Base-by-base conservation (phyloP, 2,888 invertebrate genomes). In the Plutella xylostella region DNA sequence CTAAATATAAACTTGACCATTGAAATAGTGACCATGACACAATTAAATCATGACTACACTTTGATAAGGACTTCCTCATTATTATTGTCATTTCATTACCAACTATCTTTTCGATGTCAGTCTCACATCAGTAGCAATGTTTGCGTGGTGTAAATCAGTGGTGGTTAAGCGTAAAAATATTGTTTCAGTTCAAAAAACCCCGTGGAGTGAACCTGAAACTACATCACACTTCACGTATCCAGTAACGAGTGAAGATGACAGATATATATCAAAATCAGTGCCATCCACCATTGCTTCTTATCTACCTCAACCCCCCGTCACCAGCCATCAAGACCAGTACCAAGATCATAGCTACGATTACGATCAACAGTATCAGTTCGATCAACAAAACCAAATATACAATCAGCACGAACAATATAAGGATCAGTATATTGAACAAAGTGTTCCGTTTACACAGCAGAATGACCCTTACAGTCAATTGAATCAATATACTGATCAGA, bases 111-210 rank as follows among this genome's bases (percentile, higher is more conserved):
- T n/a, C n/a, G n/a, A n/a, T n/a, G n/a, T n/a, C n/a, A n/a, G n/a
- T n/a, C n/a, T n/a, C n/a, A n/a, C n/a, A n/a, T n/a, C n/a, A n/a
- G n/a, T n/a, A n/a, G n/a, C n/a, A n/a, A n/a, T n/a, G n/a, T n/a
- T n/a, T n/a, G n/a, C n/a, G n/a, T n/a, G n/a, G n/a, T n/a, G n/a
- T n/a, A n/a, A n/a, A n/a, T n/a, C n/a, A n/a, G n/a, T n/a, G n/a
- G n/a, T n/a, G n/a, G n/a, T n/a, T n/a, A n/a, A n/a, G n/a, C n/a
- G n/a, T n/a, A n/a, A n/a, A n/a, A 55, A 57, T 51, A 59, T 4
- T 70, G 51, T 83, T 80, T 49, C 82, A 83, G 83, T 77, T 66
- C 82, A 80, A 67, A 80, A 79, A 63, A 56, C 78, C 43, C 58
- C 77, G 51, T 82, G 79, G 80, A 71, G 68, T 52, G 80, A 80